Evolutionary conservation across 1,140 invertebrate species (phyloP).

Genomic region (Apolygus lucorum): DNA sequence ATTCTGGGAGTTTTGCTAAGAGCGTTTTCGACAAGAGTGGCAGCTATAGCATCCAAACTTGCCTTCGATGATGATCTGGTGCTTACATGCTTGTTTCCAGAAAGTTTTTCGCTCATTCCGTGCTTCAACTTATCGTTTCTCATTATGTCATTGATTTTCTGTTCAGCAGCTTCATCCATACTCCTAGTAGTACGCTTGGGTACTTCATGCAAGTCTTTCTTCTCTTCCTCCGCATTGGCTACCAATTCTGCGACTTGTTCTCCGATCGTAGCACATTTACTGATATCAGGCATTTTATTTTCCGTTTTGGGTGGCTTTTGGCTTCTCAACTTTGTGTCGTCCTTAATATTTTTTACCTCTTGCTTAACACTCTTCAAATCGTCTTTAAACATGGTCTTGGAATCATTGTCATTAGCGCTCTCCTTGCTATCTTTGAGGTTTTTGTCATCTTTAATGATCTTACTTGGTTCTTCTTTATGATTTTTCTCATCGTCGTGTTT

Average conservation of each 20-base stretch:
- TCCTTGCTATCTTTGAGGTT: background rate
- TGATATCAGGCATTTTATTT: background rate
- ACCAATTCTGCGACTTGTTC: background rate
- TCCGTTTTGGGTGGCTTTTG: background rate
- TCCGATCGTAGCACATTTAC: background rate
- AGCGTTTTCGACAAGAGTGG: background rate
- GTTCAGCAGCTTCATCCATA: conserved; percentile 3
- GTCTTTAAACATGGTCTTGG: background rate
- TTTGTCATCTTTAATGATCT: background rate
- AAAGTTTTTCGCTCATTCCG: background rate
- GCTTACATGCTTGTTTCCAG: background rate
- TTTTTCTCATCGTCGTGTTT: conserved; percentile 3
- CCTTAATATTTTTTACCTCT: background rate
- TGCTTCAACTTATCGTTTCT: conserved; percentile 17
- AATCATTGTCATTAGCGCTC: background rate
- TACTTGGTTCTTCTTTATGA: conserved; percentile 1
- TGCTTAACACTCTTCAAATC: background rate
- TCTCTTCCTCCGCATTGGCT: no score
- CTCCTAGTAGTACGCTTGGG: background rate
- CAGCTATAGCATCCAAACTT: background rate
- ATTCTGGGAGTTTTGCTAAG: conserved; percentile 15
- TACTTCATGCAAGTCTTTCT: background rate
- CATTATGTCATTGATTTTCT: background rate
- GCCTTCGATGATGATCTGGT: conserved; percentile 26
- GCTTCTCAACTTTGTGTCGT: background rate